Evolutionary conservation across 2,888 invertebrate species (phyloP).

Genomic region (Nasonovia ribisnigri): DNA sequence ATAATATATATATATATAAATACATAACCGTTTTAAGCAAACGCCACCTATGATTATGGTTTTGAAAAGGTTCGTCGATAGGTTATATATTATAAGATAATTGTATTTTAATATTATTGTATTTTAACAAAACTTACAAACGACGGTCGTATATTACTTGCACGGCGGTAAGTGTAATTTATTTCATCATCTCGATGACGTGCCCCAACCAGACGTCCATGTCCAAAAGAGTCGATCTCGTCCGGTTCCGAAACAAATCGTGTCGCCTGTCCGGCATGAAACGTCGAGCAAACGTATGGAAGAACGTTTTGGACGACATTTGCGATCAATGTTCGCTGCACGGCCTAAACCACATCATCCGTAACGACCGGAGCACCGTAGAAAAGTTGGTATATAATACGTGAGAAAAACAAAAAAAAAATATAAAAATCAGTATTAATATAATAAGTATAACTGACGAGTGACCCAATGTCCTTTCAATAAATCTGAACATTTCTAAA

Average conservation of each 20-base stretch:
- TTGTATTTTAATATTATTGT: too few relatives aligned
- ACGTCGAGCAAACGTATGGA: conserved; percentile 47
- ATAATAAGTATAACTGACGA: too few relatives aligned
- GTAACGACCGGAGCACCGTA: conserved; percentile 56
- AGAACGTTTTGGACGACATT: conserved; percentile 66
- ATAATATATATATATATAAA: too few relatives aligned
- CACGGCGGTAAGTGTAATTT: neutral
- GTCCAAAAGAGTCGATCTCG: conserved; percentile 41
- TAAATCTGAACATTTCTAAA: too few relatives aligned
- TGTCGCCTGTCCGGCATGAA: neutral
- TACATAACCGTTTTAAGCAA: too few relatives aligned
- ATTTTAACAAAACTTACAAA: neutral
- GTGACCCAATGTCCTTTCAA: too few relatives aligned
- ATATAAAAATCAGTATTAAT: too few relatives aligned
- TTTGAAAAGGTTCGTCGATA: neutral
- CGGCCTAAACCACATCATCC: conserved; percentile 67
- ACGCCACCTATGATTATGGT: neutral
- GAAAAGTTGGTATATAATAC: conserved; percentile 65
- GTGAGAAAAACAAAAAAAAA: too few relatives aligned
- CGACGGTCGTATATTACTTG: neutral
- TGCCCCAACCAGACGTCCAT: neutral
- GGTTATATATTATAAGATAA: neutral
- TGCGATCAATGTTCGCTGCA: conserved; percentile 67
- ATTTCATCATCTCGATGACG: neutral
- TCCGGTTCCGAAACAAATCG: conserved; percentile 11